Percentiles rank a stretch among this genome's conserved stretches.
Conservation (phyloP, 35 echinoderm and acorn worm genomes). For the Ptychodera flava region DNA sequence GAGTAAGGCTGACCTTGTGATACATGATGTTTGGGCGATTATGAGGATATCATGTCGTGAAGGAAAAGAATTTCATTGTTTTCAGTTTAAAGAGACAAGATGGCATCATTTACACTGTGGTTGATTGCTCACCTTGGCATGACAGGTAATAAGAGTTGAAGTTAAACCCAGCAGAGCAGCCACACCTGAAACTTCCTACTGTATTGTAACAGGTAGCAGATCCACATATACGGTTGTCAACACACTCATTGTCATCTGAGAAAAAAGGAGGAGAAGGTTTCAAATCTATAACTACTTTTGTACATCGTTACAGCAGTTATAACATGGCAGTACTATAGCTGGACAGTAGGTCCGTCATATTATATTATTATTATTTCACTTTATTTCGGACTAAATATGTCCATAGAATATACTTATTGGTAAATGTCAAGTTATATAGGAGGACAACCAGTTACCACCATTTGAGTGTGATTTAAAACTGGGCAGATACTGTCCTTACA, state of each 20-base stretch:
- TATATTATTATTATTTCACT: no score
- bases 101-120: no score
- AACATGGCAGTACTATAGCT: not conserved
- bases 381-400: no score
- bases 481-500: no score
- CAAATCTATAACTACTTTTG: not conserved
- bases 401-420: not conserved
- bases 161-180: constrained; percentile 59
- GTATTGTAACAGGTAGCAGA: constrained; percentile 73
- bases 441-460: not conserved
- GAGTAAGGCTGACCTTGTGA: no score
- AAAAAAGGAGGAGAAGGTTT: not conserved
- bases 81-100: no score
- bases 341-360: not conserved
- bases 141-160: constrained; percentile 51
- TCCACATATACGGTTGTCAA: constrained; percentile 47
- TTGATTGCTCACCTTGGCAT: constrained; percentile 66
- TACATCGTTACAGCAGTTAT: not conserved
- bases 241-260: constrained; percentile 88
- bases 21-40: no score
- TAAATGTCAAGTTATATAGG: not conserved
- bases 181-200: constrained; percentile 80
- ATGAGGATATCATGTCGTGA: no score
- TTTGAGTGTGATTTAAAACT: not conserved
- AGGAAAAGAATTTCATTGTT: no score